phyloP scores from a whole-genome alignment of 2,113 vertebrate genomes.

The Rhinopomastus cyanomelas region DNA sequence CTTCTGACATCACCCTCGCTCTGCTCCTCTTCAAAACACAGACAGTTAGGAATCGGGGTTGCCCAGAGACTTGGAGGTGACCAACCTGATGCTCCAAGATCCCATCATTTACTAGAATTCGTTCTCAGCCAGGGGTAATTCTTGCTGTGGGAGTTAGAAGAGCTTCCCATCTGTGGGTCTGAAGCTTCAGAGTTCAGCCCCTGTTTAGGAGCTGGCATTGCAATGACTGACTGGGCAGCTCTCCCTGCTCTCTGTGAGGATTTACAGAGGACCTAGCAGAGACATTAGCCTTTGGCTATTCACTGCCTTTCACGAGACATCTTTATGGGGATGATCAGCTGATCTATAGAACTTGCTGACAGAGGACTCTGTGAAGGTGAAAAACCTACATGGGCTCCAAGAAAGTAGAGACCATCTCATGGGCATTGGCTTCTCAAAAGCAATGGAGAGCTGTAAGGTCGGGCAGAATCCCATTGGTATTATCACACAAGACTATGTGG shows the following conservation, averaged over 20 bases:
- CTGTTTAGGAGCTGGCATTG: background rate
- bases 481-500: background rate
- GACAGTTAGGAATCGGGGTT: background rate
- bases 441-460: background rate
- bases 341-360: background rate
- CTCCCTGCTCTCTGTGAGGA: background rate
- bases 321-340: background rate
- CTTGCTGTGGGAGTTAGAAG: background rate
- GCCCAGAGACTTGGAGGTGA: background rate
- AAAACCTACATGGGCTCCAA: background rate
- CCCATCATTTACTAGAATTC: background rate
- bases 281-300: background rate
- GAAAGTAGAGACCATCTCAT: background rate
- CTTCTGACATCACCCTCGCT: background rate
- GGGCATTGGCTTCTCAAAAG: background rate
- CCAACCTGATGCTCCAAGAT: fast-evolving
- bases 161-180: background rate
- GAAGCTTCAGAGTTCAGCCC: fast-evolving
- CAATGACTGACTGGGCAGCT: background rate
- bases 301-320: background rate
- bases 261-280: background rate
- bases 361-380: background rate
- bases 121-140: background rate
- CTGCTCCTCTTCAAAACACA: background rate
- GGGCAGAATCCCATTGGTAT: background rate